Evolutionary conservation across 2,113 vertebrate genomes (phyloP), one percentile per base, ranked within the genome.

Genomic region (Myiagra hebetior): DNA sequence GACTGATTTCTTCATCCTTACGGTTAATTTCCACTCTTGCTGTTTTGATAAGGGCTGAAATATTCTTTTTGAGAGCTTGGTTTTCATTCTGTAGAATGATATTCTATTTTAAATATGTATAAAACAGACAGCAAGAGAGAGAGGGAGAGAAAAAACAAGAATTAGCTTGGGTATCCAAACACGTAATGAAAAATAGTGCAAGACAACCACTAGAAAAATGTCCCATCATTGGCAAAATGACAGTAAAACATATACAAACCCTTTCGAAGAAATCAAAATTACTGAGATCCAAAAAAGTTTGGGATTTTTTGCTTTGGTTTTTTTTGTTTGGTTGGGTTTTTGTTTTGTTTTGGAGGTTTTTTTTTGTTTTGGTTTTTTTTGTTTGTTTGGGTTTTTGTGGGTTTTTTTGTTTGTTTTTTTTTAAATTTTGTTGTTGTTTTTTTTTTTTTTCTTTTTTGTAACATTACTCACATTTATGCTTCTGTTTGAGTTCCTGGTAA

Each of bases 1-100:
- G 98, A 97, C 96, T 98, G 93, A 99, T 99, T 98, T 99, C 99
- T 76, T 99, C 98, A 96, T 99, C 99, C 95, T 99, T 99, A 49
- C 99, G 98, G 65, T 98, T 98, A 95, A 99, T 99, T 97, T 99
- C 99, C 94, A 98, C 98, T 96, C 98, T 98, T 33, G 99, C 99
- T 13, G 99, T 99, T 98, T 98, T 99, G 85, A 99, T 98, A 89
- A 99, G 99, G 56, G 98, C 98, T 93, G 98, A 99, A 97, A 99
- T 99, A 97, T 99, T 99, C 98, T 99, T 99, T 97, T 99, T 99
- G 56, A 99, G 98, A 67, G 97, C 97, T 35, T 83, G 97, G 95
- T 99, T 99, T 98, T 99, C 99, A 57, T 95, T 98, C 96, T 98
- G 98, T 87, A 99, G 97, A 68, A 97, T 96, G 31, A 98, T 96